A percentile compares a stretch with the other conserved stretches of the same genome.
Conservation (phyloP, 2,888 invertebrate genomes). For the Trileptium ribeirensis region DNA sequence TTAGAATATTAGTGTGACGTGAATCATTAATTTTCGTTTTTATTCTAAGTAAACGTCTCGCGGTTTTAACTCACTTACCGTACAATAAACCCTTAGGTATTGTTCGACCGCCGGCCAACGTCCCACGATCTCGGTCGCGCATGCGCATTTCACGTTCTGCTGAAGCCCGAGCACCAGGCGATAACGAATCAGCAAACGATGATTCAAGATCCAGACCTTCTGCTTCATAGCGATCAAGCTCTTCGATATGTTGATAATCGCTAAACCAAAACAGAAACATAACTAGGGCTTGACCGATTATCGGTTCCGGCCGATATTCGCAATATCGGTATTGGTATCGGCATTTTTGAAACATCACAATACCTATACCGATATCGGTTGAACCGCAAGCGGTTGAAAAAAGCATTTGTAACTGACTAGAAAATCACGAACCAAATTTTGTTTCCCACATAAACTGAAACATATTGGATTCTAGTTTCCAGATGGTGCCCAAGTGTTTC, state of each 20-base stretch:
- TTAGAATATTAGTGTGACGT: too few species aligned
- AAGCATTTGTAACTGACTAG: too few species aligned
- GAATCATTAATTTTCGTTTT: too few species aligned
- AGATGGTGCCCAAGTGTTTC: too few species aligned
- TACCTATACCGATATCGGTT: too few species aligned
- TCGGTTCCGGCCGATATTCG: too few species aligned
- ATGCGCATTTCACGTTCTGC: conserved; percentile 82
- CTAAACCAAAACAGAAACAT: conserved; percentile 60
- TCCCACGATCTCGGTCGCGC: conserved; percentile 71
- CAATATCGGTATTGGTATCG: neutral
- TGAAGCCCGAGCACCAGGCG: conserved; percentile 72
- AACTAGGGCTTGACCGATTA: neutral
- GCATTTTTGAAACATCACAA: too few species aligned
- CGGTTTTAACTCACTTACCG: neutral
- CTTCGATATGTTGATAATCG: conserved; percentile 93
- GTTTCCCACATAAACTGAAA: too few species aligned
- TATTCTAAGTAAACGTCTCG: too few species aligned
- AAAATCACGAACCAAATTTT: too few species aligned
- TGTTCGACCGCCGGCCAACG: conserved; percentile 38
- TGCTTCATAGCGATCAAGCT: conserved; percentile 82
- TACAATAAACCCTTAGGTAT: neutral
- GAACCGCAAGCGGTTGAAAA: too few species aligned
- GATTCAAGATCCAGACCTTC: conserved; percentile 72
- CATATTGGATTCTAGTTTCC: too few species aligned
- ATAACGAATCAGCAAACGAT: conserved; percentile 69